Percentiles rank a stretch among this genome's conserved stretches.
Evolutionary conservation across 2,113 vertebrate species (phyloP).

Genomic region (Aix galericulata): DNA sequence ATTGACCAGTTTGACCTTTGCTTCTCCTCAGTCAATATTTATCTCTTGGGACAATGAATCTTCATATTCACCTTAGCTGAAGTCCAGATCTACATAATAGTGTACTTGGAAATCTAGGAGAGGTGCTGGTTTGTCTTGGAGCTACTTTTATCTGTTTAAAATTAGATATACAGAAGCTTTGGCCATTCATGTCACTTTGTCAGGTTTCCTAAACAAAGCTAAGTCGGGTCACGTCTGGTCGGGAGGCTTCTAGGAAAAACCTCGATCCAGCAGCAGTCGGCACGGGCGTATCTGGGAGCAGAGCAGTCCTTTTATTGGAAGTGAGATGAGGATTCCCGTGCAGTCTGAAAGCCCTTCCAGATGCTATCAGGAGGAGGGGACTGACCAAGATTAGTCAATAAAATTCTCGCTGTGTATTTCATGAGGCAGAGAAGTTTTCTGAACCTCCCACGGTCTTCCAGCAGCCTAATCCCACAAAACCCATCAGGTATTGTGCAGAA

Average conservation of each 20-base stretch:
- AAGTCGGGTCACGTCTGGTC: neutral
- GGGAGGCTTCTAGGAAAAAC: constrained; percentile 4
- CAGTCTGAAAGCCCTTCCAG: neutral
- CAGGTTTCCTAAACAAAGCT: constrained; percentile 13
- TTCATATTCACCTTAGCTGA: constrained; percentile 26
- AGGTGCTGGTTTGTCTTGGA: neutral
- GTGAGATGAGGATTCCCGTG: neutral
- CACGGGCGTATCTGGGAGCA: neutral
- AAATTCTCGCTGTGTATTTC: neutral
- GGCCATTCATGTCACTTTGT: neutral
- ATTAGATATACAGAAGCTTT: neutral
- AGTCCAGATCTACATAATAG: constrained; percentile 6
- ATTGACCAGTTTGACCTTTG: constrained; percentile 61
- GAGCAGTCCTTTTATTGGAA: neutral
- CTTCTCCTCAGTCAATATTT: constrained; percentile 61
- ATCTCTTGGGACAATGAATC: constrained; percentile 44
- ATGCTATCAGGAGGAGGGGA: neutral
- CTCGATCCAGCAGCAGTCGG: fast-evolving
- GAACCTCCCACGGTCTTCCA: neutral
- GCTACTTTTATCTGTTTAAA: constrained; percentile 17
- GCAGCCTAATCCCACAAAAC: neutral
- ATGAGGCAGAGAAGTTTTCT: neutral
- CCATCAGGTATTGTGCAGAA: neutral
- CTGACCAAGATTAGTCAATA: neutral
- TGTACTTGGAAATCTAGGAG: constrained; percentile 2